Evolutionary conservation across 2,888 invertebrate genomes (phyloP).

Genomic region (Lapara coniferarum): DNA sequence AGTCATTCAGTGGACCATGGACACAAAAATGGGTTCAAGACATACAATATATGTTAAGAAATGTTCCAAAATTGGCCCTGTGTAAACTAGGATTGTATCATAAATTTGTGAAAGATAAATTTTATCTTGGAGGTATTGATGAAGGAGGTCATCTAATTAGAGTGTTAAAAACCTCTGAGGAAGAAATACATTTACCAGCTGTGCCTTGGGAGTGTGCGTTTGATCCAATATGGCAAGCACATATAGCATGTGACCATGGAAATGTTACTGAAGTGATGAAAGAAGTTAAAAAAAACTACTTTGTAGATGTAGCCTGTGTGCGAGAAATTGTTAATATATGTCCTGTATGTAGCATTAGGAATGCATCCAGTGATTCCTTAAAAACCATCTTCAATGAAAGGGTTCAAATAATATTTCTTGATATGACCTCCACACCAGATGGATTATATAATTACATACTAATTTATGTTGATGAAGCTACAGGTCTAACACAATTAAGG

Average conservation of each 20-base stretch:
- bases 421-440: conserved; percentile 11
- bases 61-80: not conserved
- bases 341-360: not conserved
- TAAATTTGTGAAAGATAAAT: conserved; percentile 9
- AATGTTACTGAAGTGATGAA: conserved; percentile 16
- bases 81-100: not conserved
- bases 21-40: not conserved
- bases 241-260: conserved; percentile 15
- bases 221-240: conserved; percentile 19
- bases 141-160: not conserved
- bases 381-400: not conserved
- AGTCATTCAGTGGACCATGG: conserved; percentile 12
- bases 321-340: conserved; percentile 3
- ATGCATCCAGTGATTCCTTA: not conserved
- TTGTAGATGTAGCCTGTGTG: conserved; percentile 8
- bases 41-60: not conserved
- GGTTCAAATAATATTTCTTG: conserved; percentile 8
- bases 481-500: conserved; percentile 20
- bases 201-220: conserved; percentile 23
- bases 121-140: not conserved
- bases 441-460: conserved; percentile 9
- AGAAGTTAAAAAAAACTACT: not conserved
- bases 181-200: not conserved
- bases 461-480: conserved; percentile 11
- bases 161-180: not conserved